Base-by-base conservation (phyloP, 2,797 vertebrate genomes). In the Takifugu rubripes region DNA sequence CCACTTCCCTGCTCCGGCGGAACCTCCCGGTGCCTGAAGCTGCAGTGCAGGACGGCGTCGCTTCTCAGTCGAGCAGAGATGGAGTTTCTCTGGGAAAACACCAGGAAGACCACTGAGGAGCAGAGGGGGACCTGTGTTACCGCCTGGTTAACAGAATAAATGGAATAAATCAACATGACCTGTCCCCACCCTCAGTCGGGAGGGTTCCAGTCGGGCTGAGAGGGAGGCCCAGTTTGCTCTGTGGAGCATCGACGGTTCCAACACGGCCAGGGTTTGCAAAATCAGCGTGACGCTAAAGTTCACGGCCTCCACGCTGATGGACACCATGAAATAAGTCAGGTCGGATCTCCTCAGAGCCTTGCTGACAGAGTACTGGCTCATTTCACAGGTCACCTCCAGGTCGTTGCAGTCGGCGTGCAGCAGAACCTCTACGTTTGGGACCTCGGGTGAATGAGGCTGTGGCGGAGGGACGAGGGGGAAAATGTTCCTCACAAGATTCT, bases 321-420 rank as follows among this genome's bases (percentile, higher is more conserved):
- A 89, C 24, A 75, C 84, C 61, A 94, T 88, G 74, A 94, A 92
- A 77, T 86, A 89, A 2, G 66, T 50, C 1, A 25, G 49, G 49
- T 57, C 68, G 7, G 68, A 72, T 0, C 6, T 64, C 5, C 77
- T 66, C 26, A 82, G 72, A 3, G 76, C 40, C 29, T 82, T 88
- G 46, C 2, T 63, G 33, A 85, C 83, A 58, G 68, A 68, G 56
- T 83, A 91, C 4, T 2, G 83, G 61, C 89, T 92, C 49, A 95
- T 84, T 71, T 95, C 92, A 17, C 94, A 94, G 65, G 65, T 78
- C 72, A 94, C 87, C 59, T 91, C 88, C 81, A 87, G 84, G 5
- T 90, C 91, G 0, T 88, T 88, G 75, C 93, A 95, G 65, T 94
- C 91, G 0, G 91, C 87, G 0, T 93, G 93, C 59, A 96, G 91